These are phyloP conservation scores for Melanotaenia parkinsoni DNA, from an alignment of 2,797 vertebrate species.

Conservation along the genomic window DNA sequence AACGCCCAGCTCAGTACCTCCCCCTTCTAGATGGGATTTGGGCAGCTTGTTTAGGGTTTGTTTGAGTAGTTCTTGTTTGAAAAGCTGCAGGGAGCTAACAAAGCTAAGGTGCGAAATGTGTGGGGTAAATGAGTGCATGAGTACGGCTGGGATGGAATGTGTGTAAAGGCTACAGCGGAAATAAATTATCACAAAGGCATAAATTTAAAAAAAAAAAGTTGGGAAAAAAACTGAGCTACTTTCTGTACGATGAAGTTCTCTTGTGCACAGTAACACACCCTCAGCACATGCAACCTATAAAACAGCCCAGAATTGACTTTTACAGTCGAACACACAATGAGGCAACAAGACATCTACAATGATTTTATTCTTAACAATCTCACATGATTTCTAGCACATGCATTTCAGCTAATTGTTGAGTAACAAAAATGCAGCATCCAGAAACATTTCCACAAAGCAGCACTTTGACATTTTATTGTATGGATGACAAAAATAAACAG, in stretches of 20 bases:
- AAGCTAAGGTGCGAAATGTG: slow-evolving; percentile 52
- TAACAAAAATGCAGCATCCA: slow-evolving; percentile 38
- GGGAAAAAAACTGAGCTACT: neutral
- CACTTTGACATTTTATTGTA: slow-evolving; percentile 15
- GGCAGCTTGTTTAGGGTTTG: slow-evolving; percentile 67
- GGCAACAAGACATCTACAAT: slow-evolving; percentile 37
- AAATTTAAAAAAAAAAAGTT: neutral
- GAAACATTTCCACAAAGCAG: slow-evolving; percentile 41
- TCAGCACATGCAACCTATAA: slow-evolving; percentile 8
- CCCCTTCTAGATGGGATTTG: slow-evolving; percentile 30
- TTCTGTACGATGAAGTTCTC: neutral
- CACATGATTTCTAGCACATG: slow-evolving; percentile 45
- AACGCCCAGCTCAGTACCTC: slow-evolving; percentile 64
- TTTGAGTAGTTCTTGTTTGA: slow-evolving; percentile 64
- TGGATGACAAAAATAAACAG: slow-evolving; percentile 9
- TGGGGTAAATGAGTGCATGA: slow-evolving; percentile 13
- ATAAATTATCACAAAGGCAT: slow-evolving; percentile 4
- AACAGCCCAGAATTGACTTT: slow-evolving; percentile 8
- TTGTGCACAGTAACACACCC: slow-evolving; percentile 16
- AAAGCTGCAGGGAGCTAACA: slow-evolving; percentile 59
- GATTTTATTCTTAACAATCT: slow-evolving; percentile 55
- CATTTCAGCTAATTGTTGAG: slow-evolving; percentile 44
- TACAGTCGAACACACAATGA: neutral
- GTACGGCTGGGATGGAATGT: slow-evolving; percentile 12
- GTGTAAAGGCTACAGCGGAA: neutral